Evolutionary conservation across 2,888 invertebrate species (phyloP).

Genomic region (Habroteleia sp.): DNA sequence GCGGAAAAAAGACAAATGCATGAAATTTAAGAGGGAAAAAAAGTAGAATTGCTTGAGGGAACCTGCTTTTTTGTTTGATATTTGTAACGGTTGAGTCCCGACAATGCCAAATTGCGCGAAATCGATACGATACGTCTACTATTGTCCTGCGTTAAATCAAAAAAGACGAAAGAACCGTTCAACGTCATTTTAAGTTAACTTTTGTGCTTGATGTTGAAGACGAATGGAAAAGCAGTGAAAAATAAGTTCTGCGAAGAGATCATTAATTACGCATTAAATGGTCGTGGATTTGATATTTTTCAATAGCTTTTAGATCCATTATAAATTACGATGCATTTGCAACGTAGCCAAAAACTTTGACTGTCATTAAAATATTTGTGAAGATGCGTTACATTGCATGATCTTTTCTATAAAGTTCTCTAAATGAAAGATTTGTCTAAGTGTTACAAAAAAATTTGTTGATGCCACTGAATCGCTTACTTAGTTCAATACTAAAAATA

Average conservation of each 20-base stretch:
- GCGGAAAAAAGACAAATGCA: conserved; percentile 14
- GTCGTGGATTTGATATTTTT: conserved; percentile 24
- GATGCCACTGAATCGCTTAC: conserved; percentile 1
- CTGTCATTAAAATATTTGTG: conserved; percentile 33
- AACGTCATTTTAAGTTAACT: conserved; percentile 42
- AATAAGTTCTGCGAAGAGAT: conserved; percentile 23
- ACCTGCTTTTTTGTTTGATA: conserved; percentile 32
- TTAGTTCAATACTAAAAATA: neutral
- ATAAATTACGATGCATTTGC: conserved; percentile 53
- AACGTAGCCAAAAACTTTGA: conserved; percentile 26
- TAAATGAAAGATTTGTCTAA: conserved; percentile 1
- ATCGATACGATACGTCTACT: conserved; percentile 47
- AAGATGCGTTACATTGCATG: neutral
- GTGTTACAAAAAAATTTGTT: conserved; percentile 5
- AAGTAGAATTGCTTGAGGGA: conserved; percentile 40
- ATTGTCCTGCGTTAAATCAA: conserved; percentile 31
- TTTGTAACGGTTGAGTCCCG: conserved; percentile 34
- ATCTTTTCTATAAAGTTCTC: neutral
- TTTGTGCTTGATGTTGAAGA: conserved; percentile 38
- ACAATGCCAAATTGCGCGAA: conserved; percentile 46
- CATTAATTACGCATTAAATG: conserved; percentile 57
- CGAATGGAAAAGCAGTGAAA: conserved; percentile 42
- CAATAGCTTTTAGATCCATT: conserved; percentile 2
- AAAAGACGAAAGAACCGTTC: conserved; percentile 12
- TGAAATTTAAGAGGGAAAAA: conserved; percentile 18